Conservation (phyloP, 1,140 invertebrate genomes). For the Coenobita brevimanus region DNA sequence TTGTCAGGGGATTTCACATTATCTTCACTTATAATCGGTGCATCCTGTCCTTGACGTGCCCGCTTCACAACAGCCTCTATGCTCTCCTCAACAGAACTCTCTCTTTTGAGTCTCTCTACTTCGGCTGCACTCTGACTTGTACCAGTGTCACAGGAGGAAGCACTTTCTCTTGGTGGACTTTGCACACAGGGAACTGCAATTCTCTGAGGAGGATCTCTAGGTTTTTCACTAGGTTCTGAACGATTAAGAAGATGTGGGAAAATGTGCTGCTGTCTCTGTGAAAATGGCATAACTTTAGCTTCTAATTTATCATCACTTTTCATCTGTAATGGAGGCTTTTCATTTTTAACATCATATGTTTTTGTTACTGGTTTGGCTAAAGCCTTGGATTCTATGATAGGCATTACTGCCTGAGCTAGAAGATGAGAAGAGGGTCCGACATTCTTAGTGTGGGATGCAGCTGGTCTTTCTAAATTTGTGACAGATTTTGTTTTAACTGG, state of each 20-base stretch:
- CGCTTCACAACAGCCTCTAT: slow-evolving; percentile 66
- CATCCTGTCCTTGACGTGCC: slow-evolving; percentile 56
- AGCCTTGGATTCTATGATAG: slow-evolving; percentile 62
- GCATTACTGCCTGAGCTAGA: slow-evolving; percentile 63
- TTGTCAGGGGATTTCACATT: slow-evolving; percentile 40
- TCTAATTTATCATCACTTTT: slow-evolving; percentile 62
- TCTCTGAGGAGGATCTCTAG: slow-evolving; percentile 12
- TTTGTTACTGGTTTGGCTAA: slow-evolving; percentile 65
- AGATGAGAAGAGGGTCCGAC: slow-evolving; percentile 49
- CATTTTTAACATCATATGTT: slow-evolving; percentile 39
- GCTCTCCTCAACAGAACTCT: slow-evolving; percentile 63
- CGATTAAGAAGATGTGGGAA: slow-evolving; percentile 67
- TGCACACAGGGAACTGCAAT: slow-evolving; percentile 22
- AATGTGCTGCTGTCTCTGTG: slow-evolving; percentile 68
- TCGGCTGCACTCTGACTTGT: slow-evolving; percentile 28
- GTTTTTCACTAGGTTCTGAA: slow-evolving; percentile 47
- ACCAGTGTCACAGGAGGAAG: neutral
- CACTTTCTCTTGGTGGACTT: slow-evolving; percentile 34
- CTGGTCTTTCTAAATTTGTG: slow-evolving; percentile 20
- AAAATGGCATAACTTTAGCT: slow-evolving; percentile 62
- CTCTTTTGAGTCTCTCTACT: slow-evolving; percentile 48
- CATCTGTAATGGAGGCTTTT: slow-evolving; percentile 24
- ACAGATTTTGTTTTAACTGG: slow-evolving; percentile 38
- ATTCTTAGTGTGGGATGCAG: slow-evolving; percentile 6
- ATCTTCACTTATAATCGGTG: slow-evolving; percentile 6